A percentile compares a stretch with the other conserved stretches of the same genome.
Conservation (phyloP, 2,797 vertebrate genomes). For the Scolopax rusticola region DNA sequence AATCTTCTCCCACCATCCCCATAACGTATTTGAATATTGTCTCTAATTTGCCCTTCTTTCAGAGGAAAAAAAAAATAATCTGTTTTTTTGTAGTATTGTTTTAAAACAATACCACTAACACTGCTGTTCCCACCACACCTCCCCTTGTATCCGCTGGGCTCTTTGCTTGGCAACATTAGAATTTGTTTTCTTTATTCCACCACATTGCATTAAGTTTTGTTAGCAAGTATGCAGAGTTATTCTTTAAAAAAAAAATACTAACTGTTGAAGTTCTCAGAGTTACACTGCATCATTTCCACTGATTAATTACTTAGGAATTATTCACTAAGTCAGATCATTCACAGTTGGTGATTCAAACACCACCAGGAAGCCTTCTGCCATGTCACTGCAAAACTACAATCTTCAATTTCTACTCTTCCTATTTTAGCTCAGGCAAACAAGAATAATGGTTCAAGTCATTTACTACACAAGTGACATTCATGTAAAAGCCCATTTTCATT, state of each 20-base stretch:
- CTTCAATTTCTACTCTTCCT: background rate
- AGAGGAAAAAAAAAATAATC: background rate
- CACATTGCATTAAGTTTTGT: background rate
- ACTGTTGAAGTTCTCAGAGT: background rate
- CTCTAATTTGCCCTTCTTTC: background rate
- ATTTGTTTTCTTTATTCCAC: slow-evolving; percentile 1
- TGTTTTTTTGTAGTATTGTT: background rate
- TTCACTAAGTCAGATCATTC: background rate
- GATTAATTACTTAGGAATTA: background rate
- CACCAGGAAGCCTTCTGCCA: background rate
- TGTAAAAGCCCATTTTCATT: background rate
- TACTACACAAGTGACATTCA: background rate
- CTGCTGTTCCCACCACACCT: slow-evolving; percentile 9
- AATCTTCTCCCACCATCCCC: background rate
- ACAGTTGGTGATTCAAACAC: background rate
- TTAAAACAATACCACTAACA: slow-evolving; percentile 32
- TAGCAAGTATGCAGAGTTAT: background rate
- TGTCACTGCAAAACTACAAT: background rate
- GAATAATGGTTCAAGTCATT: background rate
- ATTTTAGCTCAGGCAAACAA: background rate
- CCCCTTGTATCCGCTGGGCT: background rate
- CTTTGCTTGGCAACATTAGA: background rate
- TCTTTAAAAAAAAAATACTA: background rate
- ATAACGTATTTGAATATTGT: background rate
- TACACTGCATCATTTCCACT: background rate